Conservation (phyloP, 2,113 vertebrate genomes). For the Nannobrachium achirus region DNA sequence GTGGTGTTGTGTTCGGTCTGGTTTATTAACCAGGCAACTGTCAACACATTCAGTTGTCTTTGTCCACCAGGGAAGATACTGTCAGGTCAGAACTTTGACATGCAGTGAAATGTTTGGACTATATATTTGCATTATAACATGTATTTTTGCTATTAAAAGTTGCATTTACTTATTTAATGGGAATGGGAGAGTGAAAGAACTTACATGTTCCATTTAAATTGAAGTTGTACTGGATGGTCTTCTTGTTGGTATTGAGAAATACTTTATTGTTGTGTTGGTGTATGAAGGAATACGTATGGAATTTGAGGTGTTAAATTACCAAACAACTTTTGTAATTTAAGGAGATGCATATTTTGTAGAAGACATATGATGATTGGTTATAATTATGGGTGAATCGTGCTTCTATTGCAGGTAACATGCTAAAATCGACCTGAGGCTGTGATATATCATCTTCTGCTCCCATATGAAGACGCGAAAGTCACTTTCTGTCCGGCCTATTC, state of each 20-base stretch:
- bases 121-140: slow-evolving; percentile 9
- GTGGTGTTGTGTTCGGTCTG: too few species aligned
- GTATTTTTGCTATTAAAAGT: not conserved
- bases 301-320: slow-evolving; percentile 35
- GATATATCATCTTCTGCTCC: too few species aligned
- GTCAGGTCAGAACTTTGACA: slow-evolving; percentile 3
- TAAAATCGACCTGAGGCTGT: too few species aligned
- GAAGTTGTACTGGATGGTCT: not conserved
- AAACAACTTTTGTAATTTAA: slow-evolving; percentile 40
- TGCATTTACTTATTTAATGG: not conserved
- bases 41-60: not conserved
- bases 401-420: too few species aligned
- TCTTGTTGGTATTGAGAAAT: not conserved
- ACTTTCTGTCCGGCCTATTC: too few species aligned
- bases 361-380: too few species aligned
- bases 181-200: not conserved
- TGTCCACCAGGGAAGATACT: not conserved
- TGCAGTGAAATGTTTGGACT: slow-evolving; percentile 22
- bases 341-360: slow-evolving; percentile 2
- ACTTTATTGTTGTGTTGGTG: not conserved
- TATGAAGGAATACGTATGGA: slow-evolving; percentile 2
- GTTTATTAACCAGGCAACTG: too few species aligned
- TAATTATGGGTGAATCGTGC: too few species aligned
- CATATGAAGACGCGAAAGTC: too few species aligned
- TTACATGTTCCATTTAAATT: not conserved